These are phyloP conservation scores for Leucopsar rothschildi DNA, from an alignment of 2,113 vertebrate genomes.

Conservation along the genomic window DNA sequence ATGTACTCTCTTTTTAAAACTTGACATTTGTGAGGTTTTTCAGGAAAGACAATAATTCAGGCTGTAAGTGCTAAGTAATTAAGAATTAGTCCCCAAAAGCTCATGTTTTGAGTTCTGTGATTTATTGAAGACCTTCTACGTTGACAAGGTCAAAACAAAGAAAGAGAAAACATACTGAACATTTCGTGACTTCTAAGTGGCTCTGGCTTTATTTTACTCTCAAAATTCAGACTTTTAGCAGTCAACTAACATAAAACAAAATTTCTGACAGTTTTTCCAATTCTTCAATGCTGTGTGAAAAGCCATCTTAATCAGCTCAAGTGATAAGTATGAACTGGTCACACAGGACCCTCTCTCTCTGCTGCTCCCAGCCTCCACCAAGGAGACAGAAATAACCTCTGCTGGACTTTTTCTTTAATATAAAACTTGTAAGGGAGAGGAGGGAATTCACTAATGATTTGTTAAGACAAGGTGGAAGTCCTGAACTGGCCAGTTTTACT, in stretches of 20 bases:
- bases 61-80: neutral
- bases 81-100: neutral
- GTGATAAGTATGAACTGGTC: rapidly evolving
- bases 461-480: neutral
- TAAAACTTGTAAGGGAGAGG: neutral
- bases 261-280: neutral
- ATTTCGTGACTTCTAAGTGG: neutral
- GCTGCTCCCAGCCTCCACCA: neutral
- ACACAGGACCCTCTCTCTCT: neutral
- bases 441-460: neutral
- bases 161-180: neutral
- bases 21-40: neutral
- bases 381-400: neutral
- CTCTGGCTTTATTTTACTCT: neutral
- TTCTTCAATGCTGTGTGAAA: neutral
- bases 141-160: neutral
- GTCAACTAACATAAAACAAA: neutral
- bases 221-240: neutral
- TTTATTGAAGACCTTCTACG: neutral
- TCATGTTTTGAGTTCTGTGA: neutral
- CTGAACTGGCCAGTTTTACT: neutral
- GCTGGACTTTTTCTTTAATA: neutral
- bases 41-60: neutral
- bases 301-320: neutral
- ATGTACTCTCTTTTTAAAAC: neutral